Conservation (phyloP, 23 tunicate genomes). For the Trididemnum clinides region DNA sequence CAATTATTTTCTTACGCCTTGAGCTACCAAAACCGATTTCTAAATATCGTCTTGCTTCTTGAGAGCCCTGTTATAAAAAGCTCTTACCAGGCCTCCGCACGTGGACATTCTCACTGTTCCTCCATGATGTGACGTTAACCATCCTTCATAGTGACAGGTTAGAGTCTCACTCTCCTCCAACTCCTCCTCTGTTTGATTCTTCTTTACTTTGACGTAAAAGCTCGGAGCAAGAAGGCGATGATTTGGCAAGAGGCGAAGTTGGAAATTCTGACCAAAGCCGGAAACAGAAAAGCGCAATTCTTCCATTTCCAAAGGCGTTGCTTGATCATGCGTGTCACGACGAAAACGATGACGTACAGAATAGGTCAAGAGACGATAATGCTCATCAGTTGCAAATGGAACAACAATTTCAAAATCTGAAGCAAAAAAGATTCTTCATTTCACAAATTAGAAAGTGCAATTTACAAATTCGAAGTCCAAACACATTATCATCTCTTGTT, state of each 20-base stretch:
- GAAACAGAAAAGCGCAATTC: slow-evolving; percentile 23
- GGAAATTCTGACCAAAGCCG: slow-evolving; percentile 53
- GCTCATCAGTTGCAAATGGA: slow-evolving; percentile 27
- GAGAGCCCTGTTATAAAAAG: too few relatives aligned
- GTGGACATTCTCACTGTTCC: slow-evolving; percentile 61
- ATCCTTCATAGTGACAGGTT: slow-evolving; percentile 74
- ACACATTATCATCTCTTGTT: too few relatives aligned
- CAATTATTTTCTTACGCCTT: too few relatives aligned
- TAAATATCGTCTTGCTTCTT: too few relatives aligned
- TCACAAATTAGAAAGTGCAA: too few relatives aligned
- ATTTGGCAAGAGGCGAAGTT: slow-evolving; percentile 53
- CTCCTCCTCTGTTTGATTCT: slow-evolving; percentile 28
- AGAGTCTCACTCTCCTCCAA: slow-evolving; percentile 9
- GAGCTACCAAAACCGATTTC: too few relatives aligned
- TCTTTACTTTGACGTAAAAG: slow-evolving; percentile 44
- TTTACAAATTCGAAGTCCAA: too few relatives aligned
- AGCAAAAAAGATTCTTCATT: too few relatives aligned
- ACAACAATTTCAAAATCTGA: slow-evolving; percentile 60
- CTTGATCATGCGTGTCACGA: slow-evolving; percentile 15
- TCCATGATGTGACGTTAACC: slow-evolving; percentile 57
- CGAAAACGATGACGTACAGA: slow-evolving; percentile 45
- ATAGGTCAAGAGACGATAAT: slow-evolving; percentile 27
- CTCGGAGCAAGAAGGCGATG: slow-evolving; percentile 33
- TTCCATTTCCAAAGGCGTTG: neutral
- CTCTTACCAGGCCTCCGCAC: slow-evolving; percentile 84